phyloP scores from a whole-genome alignment of 1,140 invertebrate genomes.

The Trinorchestia longiramus region DNA sequence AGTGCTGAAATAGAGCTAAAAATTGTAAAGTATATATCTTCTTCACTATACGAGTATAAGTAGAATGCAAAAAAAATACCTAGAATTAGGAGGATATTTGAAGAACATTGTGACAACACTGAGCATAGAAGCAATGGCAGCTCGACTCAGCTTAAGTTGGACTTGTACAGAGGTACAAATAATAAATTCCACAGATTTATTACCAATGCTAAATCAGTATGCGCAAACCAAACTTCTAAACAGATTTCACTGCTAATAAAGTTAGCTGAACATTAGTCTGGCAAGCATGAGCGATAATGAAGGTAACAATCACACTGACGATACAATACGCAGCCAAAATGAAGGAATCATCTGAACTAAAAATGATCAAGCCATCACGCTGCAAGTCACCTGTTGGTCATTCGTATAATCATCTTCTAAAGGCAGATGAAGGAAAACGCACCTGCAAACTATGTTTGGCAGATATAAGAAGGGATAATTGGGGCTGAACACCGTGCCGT shows the following conservation, averaged over 20 bases:
- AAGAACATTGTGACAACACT: too few species aligned
- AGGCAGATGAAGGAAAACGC: neutral
- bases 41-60: neutral
- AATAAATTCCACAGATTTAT: neutral
- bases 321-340: neutral
- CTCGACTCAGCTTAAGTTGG: neutral
- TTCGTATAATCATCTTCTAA: neutral
- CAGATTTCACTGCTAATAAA: neutral
- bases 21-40: too few species aligned
- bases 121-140: neutral
- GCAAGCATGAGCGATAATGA: neutral
- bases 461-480: slow-evolving; percentile 95
- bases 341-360: neutral
- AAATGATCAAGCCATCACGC: neutral
- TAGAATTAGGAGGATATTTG: too few species aligned
- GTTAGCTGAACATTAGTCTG: neutral
- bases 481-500: slow-evolving; percentile 91
- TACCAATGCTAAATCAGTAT: neutral
- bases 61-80: neutral
- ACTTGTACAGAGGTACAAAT: neutral
- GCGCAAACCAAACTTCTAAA: neutral
- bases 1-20: too few species aligned
- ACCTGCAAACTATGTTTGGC: slow-evolving; percentile 91
- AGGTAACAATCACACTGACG: neutral
- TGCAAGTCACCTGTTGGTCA: neutral